A percentile compares a stretch with the other conserved stretches of the same genome.
These are phyloP conservation scores for Sturmia bella DNA, from an alignment of 2,888 invertebrate genomes.

Conservation along the genomic window DNA sequence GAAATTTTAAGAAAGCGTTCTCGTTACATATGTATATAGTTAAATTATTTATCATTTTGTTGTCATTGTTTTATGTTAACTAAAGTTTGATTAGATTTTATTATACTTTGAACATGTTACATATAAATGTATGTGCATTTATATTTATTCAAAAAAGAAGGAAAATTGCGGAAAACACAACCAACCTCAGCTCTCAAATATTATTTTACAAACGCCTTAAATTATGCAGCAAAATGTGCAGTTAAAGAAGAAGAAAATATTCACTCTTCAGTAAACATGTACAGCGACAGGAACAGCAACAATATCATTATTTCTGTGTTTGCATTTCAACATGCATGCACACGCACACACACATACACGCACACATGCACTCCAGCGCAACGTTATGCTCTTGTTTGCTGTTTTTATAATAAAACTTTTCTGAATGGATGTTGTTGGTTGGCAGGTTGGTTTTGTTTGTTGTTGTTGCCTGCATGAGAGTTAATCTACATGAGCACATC, in stretches of 20 bases:
- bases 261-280: conserved; percentile 4
- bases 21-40: conserved; percentile 13
- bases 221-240: conserved; percentile 43
- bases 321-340: not conserved
- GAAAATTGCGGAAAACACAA: not conserved
- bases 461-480: not conserved
- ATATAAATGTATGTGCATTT: no score
- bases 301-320: conserved; percentile 12
- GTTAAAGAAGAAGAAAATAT: conserved; percentile 13
- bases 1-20: conserved; percentile 2
- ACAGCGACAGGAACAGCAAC: conserved; percentile 6
- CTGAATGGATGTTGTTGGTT: not conserved
- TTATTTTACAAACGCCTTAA: conserved; percentile 41
- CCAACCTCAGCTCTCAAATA: not conserved
- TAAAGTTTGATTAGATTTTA: conserved; percentile 28
- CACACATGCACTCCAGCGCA: not conserved
- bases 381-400: conserved; percentile 1
- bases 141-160: not conserved
- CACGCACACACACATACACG: not conserved
- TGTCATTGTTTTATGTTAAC: conserved; percentile 30
- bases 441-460: not conserved
- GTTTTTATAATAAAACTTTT: not conserved
- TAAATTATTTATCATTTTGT: conserved; percentile 7
- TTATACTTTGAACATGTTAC: conserved; percentile 10
- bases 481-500: not conserved